Conservation (phyloP, 2,888 invertebrate genomes). For the Leptopilina syphax region DNA sequence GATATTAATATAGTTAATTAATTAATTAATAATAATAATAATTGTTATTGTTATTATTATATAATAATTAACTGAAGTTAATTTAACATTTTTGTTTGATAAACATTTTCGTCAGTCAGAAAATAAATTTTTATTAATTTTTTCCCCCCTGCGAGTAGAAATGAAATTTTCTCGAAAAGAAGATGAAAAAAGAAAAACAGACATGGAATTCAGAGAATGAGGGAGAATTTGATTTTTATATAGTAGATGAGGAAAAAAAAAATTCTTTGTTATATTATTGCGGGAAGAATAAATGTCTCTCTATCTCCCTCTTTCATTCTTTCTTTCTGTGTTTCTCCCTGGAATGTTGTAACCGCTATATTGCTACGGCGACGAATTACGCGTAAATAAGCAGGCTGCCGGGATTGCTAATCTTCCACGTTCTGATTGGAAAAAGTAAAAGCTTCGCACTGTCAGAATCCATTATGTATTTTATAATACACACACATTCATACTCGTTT, state of each 20-base stretch:
- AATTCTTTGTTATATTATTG: conserved; percentile 49
- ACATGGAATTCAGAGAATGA: background rate
- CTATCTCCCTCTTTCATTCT: conserved; percentile 23
- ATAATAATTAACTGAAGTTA: too few relatives aligned
- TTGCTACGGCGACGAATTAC: conserved; percentile 56
- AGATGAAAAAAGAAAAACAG: background rate
- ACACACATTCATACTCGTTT: conserved; percentile 32
- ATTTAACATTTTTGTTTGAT: too few relatives aligned
- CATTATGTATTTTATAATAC: conserved; percentile 32
- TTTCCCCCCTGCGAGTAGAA: background rate
- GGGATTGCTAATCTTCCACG: conserved; percentile 45
- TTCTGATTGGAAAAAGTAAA: conserved; percentile 38
- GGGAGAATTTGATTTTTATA: conserved; percentile 44
- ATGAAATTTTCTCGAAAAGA: background rate
- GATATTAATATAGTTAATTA: too few relatives aligned
- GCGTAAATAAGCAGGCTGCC: conserved; percentile 57
- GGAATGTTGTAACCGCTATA: conserved; percentile 55
- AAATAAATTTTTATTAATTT: too few relatives aligned
- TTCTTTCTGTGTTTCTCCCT: conserved; percentile 18
- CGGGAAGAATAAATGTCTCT: conserved; percentile 53
- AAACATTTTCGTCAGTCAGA: too few relatives aligned
- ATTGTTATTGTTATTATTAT: too few relatives aligned
- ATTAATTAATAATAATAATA: too few relatives aligned
- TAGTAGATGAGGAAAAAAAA: conserved; percentile 32
- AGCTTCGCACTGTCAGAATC: conserved; percentile 40